Conservation (phyloP, 2,888 invertebrate genomes). For the Drosophila paranaensis region DNA sequence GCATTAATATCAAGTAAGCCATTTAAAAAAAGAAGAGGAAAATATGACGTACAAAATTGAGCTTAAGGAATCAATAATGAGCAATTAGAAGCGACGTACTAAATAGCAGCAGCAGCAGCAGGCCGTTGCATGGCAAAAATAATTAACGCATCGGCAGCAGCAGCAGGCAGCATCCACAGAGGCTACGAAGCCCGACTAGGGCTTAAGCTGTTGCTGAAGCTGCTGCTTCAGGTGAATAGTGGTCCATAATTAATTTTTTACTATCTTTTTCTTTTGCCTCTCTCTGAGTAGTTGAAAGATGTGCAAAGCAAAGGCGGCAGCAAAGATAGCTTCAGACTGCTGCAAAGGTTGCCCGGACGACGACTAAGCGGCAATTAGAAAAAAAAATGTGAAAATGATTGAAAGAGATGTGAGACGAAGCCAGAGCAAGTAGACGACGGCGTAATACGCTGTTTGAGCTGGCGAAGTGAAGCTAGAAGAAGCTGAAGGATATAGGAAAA, state of each 20-base stretch:
- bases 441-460: not conserved
- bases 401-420: not conserved
- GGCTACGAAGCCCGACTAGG: not conserved
- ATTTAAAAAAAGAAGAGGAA: conserved; percentile 18
- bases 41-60: conserved; percentile 18
- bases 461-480: not conserved
- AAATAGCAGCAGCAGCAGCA: conserved; percentile 7
- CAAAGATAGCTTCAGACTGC: conserved; percentile 17
- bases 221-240: conserved; percentile 41
- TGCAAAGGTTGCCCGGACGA: conserved; percentile 56
- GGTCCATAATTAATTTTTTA: conserved; percentile 67
- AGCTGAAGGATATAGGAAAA: not conserved
- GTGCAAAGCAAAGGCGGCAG: conserved; percentile 5
- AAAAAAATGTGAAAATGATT: conserved; percentile 7
- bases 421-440: not conserved
- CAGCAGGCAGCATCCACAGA: conserved; percentile 3
- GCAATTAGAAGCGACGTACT: conserved; percentile 37
- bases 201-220: conserved; percentile 7
- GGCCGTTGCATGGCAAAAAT: conserved; percentile 47
- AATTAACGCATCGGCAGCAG: conserved; percentile 45
- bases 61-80: conserved; percentile 49
- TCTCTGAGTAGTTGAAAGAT: conserved; percentile 21
- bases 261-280: not conserved
- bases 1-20: conserved; percentile 39
- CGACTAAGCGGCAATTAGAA: conserved; percentile 35